Evolutionary conservation across 2,888 invertebrate genomes (phyloP), one percentile per base, ranked within the genome.

Genomic region (Tortrix viridana): DNA sequence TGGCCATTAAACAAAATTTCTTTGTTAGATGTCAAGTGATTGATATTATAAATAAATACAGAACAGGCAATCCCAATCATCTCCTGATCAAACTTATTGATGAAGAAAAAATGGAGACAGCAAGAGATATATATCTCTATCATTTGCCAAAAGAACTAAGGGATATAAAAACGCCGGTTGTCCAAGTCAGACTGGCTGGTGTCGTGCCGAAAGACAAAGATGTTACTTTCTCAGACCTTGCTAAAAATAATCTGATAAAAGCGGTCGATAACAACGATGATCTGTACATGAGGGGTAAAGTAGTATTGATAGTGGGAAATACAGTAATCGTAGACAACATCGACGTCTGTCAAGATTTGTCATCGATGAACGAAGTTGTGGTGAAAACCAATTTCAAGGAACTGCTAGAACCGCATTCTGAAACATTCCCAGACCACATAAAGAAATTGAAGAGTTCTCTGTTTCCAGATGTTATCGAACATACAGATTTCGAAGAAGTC

Each of bases 281-380:
- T 20, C 26, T 87, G n/a, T 85, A 83, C 55, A 70, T 93, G 67
- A 84, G 83, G 67, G 93, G 88, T 3, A 81, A 93, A 76, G 89
- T 95, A 41, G 78, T 83, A 6, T 76, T 95, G 67, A 93, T 94
- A 53, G 74, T 96, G 26, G 94, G 93, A 0, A 92, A 94, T 65
- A 93, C 92, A 0, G 75, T 96, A 41, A 95, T 95, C 92, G 85
- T 96, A 1, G 93, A 95, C 57, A 94, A 94, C 3, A 77, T 96
- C 43, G 93, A 94, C 74, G 88, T 93, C 26, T 92, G 94, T 65
- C 92, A 93, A 67, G 88, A 93, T 62, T 80, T 95, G 20, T 77
- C 86, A 0, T 82, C 89, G 3, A 69, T 88, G 2, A 89, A 93
- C 22, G 87, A 93, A 71, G 81, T 85, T 0, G 91, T 94, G 4